phyloP scores from a whole-genome alignment of 2,113 vertebrate species.

The Solea solea region DNA sequence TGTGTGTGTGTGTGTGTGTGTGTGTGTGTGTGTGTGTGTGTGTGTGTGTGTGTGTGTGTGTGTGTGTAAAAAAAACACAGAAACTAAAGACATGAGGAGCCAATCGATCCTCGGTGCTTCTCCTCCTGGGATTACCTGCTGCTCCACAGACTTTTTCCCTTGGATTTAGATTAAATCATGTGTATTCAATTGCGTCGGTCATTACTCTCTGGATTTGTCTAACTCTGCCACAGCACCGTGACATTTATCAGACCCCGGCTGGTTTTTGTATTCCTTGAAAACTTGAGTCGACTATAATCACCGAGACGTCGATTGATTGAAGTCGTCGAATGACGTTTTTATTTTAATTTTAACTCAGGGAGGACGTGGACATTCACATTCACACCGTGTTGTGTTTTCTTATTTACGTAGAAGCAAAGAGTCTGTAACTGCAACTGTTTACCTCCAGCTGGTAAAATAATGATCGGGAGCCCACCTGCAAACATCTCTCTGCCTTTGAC shows the following conservation, averaged over 20 bases:
- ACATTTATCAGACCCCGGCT: not conserved
- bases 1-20: no score
- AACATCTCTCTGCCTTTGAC: not conserved
- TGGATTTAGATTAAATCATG: conserved; percentile 35
- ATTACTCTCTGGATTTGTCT: conserved; percentile 38
- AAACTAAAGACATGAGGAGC: conserved; percentile 28
- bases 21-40: no score
- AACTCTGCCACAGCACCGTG: not conserved
- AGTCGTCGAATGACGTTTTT: not conserved
- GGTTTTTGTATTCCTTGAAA: conserved; percentile 1
- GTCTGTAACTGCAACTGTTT: no score
- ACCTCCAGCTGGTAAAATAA: no score
- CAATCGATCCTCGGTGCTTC: conserved; percentile 53
- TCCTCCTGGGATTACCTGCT: conserved; percentile 18
- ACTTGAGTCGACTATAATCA: not conserved
- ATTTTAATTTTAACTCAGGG: no score
- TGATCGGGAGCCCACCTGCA: conserved; percentile 16
- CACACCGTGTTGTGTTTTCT: not conserved
- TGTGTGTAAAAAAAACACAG: not conserved
- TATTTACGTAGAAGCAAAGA: no score
- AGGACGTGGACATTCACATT: not conserved
- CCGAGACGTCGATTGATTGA: not conserved
- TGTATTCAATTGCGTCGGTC: conserved; percentile 12
- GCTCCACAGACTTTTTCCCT: conserved; percentile 14
- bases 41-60: no score